Evolutionary conservation across 2,113 vertebrate genomes (phyloP).

Genomic region (Seriola dumerili): DNA sequence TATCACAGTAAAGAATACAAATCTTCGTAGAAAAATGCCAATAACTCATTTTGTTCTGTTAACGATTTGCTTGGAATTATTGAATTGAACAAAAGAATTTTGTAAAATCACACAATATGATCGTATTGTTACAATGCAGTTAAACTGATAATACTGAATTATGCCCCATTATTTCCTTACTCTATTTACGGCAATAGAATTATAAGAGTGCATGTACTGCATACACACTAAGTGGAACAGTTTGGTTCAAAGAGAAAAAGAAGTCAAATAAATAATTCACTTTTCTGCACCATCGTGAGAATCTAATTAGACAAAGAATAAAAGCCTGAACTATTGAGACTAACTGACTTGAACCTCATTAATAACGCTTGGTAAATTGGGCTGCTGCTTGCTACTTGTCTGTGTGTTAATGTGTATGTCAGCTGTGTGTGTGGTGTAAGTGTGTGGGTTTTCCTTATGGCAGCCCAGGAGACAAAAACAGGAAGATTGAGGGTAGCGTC

Average conservation of each 20-base stretch:
- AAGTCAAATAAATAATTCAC: slow-evolving; percentile 19
- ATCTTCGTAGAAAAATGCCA: too few relatives aligned
- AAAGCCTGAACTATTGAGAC: slow-evolving; percentile 36
- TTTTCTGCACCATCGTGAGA: slow-evolving; percentile 30
- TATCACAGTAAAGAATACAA: too few relatives aligned
- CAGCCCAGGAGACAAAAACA: slow-evolving; percentile 46
- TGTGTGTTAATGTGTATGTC: background rate
- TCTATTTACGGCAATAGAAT: background rate
- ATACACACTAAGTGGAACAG: too few relatives aligned
- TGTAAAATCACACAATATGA: too few relatives aligned
- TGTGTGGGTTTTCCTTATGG: slow-evolving; percentile 14
- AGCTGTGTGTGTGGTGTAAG: background rate
- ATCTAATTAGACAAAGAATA: slow-evolving; percentile 43
- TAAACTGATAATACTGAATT: background rate
- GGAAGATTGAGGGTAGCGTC: slow-evolving; percentile 33
- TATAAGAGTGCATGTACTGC: background rate
- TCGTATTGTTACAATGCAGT: too few relatives aligned
- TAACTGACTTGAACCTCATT: slow-evolving; percentile 41
- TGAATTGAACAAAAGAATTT: too few relatives aligned
- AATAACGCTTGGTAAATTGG: slow-evolving; percentile 56
- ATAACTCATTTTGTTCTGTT: too few relatives aligned
- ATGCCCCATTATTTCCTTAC: background rate
- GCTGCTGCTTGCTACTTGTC: slow-evolving; percentile 35
- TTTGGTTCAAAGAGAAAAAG: background rate
- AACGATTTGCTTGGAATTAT: too few relatives aligned